Conservation (phyloP, 1,140 invertebrate genomes). For the Bombus cullumanus region DNA sequence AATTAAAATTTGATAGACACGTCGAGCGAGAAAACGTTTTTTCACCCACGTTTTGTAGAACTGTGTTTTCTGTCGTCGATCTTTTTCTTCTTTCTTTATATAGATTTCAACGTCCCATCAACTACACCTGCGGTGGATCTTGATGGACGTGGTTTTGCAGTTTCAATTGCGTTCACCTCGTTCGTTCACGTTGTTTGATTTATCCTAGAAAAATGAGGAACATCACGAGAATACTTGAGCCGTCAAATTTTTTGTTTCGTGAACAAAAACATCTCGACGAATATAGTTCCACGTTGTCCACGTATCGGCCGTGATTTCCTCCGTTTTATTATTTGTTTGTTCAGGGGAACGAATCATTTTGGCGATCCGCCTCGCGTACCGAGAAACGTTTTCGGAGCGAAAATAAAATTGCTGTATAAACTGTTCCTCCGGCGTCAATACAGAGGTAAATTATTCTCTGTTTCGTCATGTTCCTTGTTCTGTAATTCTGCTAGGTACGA, state of each 20-base stretch:
- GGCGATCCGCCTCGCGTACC: neutral
- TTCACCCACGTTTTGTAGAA: neutral
- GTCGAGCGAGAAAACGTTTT: neutral
- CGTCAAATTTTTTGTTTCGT: neutral
- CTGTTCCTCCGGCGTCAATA: neutral
- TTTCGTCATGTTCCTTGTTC: neutral
- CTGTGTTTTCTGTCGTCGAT: neutral
- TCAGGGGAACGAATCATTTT: neutral
- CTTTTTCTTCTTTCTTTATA: no score
- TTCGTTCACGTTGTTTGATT: neutral
- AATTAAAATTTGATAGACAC: constrained; percentile 9
- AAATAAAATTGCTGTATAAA: constrained; percentile 29
- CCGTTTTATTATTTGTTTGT: constrained; percentile 7
- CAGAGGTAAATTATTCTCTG: neutral
- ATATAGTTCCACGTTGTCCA: neutral
- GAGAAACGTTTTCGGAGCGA: neutral
- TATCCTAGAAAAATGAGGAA: neutral
- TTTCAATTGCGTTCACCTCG: neutral
- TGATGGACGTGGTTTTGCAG: neutral
- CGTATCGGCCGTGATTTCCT: neutral
- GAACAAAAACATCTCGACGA: neutral
- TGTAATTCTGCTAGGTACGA: neutral
- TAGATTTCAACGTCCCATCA: no score
- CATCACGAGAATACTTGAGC: neutral
- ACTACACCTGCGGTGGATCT: no score